Base-by-base conservation (phyloP, 1,140 invertebrate species). In the Drosophila ambigua region DNA sequence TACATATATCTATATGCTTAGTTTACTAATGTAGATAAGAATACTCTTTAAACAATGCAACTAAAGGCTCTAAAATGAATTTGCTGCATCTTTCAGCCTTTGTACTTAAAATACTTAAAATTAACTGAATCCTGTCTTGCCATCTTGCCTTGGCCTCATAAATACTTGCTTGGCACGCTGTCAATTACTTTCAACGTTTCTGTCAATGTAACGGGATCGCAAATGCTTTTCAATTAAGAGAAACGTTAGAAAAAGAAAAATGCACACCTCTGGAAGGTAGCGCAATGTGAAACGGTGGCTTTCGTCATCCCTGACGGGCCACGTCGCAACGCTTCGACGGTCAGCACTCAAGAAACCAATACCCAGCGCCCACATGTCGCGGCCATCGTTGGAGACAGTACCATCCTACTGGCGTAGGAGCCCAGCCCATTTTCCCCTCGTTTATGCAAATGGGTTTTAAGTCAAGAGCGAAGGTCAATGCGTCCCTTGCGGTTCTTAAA, bases 381-480 rank as follows among this genome's bases (percentile, higher is more conserved):
- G 65, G 53, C 13, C 23, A 45, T 39, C 45, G 26, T 28, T 35
- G 44, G 53, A 53, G 60, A 58, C 66, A 35, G 23, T 58, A 26
- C 49, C 28, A 15, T 28, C 31, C 24, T 9, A n/a, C 54, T 15
- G 49, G n/a, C 31, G 23, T 3, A 8, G 28, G 31, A 31, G 31
- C 31, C 64, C 52, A 58, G 23, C 35, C 35, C 45, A 41, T 20
- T 16, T 15, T 23, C 9, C 39, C 44, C 31, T 45, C 64, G 82
- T 78, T 85, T 85, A 87, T 87, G 82, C 82, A 85, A 85, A 85
- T 85, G 82, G 66, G 68, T 72, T 87, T 85, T 64, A 71, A 85
- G 82, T 77, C 78, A 87, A 87, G 63, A 82, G 78, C 82, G 83
- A 85, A 85, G 82, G 82, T 85, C 82, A 82, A 59, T 81, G 62